Evolutionary conservation across 2,888 invertebrate genomes (phyloP), one percentile per base, ranked within the genome.

Genomic region (Agonum fuliginosum): DNA sequence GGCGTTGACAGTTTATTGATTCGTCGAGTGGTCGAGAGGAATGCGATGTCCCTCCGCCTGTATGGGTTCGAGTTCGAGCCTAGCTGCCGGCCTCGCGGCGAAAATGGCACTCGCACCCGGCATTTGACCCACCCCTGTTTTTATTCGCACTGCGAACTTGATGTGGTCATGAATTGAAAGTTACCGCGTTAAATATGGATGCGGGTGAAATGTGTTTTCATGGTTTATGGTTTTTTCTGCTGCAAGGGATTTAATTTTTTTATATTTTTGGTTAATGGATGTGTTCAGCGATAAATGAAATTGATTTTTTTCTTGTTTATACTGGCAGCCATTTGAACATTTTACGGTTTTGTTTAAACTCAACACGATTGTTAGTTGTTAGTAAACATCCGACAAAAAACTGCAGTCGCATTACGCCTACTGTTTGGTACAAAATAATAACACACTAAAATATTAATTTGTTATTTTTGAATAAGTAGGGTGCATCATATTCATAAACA

Each of bases 1-100:
- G n/a, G n/a, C 58, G 58, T 62, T 62, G 58, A 62, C 58, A 62
- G 58, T 27, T 62, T 62, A 62, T 62, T 62, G 58, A 62, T 62
- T 62, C 17, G 46, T 46, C 17, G 17, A 17, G 46, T 46, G 10
- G 58, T 17, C 58, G 19, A 10, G 22, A 62, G 30, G 58, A 62
- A 62, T 62, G 5, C 17, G 17, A 27, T 17, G 27, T 54, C n/a
- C 22, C 8, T 54, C 3, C 8, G 22, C 22, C 54, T 12, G 54
- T 22, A n/a, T 24, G n/a, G n/a, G n/a, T n/a, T n/a, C 20, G 54
- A 19, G 58, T 62, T 62, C 58, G 58, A 62, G 5, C 17, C 17
- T 17, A 3, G 46, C 17, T 46, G 58, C 58, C 10, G 5, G 30
- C 58, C 58, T 20, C 27, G 22, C 17, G 58, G 58, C 58, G 17